Evolutionary conservation across 2,888 invertebrate species (phyloP).

Genomic region (Cantharis flavilabris): DNA sequence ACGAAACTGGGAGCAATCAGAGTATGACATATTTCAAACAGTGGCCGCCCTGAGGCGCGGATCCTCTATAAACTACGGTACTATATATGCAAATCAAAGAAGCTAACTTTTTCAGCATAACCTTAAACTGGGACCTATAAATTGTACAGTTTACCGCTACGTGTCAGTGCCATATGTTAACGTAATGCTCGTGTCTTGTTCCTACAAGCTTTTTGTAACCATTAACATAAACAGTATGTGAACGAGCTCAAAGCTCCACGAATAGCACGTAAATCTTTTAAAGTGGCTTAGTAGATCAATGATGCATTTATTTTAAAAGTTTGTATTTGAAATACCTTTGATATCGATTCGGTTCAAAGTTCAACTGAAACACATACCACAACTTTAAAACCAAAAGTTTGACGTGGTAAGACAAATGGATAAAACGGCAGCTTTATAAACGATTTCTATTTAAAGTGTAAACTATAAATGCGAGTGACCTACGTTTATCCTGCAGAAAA

Average conservation of each 20-base stretch:
- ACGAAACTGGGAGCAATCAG: conserved; percentile 31
- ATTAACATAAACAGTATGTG: conserved; percentile 43
- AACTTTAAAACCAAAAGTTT: conserved; percentile 10
- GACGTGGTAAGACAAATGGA: conserved; percentile 15
- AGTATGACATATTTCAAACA: conserved; percentile 36
- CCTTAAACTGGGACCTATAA: conserved; percentile 45
- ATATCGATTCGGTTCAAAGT: conserved; percentile 14
- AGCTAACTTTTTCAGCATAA: conserved; percentile 46
- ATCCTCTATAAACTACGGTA: conserved; percentile 43
- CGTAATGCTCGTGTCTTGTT: conserved; percentile 44
- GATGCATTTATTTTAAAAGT: conserved; percentile 29
- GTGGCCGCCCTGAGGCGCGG: conserved; percentile 36
- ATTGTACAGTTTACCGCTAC: conserved; percentile 45
- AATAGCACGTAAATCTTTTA: conserved; percentile 36
- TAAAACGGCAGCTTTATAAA: conserved; percentile 8
- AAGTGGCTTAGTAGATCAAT: conserved; percentile 22
- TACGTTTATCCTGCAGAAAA: conserved; percentile 43
- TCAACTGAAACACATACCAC: not conserved
- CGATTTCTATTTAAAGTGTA: conserved; percentile 29
- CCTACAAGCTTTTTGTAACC: conserved; percentile 43
- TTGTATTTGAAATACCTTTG: conserved; percentile 8
- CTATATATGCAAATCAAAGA: conserved; percentile 49
- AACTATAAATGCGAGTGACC: conserved; percentile 41
- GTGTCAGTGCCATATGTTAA: conserved; percentile 48
- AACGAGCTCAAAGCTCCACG: conserved; percentile 34